Base-by-base conservation (phyloP, 2,888 invertebrate species). In the Aporophyla lueneburgensis region DNA sequence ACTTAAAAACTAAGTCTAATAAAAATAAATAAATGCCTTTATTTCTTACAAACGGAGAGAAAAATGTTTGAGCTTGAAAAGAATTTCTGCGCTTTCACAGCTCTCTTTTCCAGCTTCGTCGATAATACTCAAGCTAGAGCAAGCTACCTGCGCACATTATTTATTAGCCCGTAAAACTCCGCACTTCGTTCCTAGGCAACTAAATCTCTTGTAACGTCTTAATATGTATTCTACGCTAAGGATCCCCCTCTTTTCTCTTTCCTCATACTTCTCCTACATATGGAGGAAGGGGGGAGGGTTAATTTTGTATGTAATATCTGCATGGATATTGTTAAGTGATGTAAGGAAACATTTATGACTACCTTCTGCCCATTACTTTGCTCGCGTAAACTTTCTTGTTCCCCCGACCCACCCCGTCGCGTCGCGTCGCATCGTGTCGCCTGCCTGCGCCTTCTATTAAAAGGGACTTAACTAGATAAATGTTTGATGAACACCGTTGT, bases 131-230 rank as follows among this genome's bases (percentile, higher is more conserved):
- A 40, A 78, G 24, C 63, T 49, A n/a, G 21, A 49, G 46, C 43
- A 33, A 21, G n/a, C 33, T 58, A 56, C 74, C 62, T 46, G 43
- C 14, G 33, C 51, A 49, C 53, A 59, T 51, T 66, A 76, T 80
- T 59, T 74, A 75, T 80, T 54, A 27, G 24, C 21, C 5, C 14
- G n/a, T 80, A 80, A 75, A 76, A 51, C 24, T 63, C 56, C 53
- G 21, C 21, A 19, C 3, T 14, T n/a, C 49, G 71, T 69, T 72
- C 51, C 59, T 71, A 33, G 78, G 72, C 68, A 81, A 78, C 78
- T 82, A 82, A 72, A 69, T 61, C 59, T 66, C 54, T 56, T 53
- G 59, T 51, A 72, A 71, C 68, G 65, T 72, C 51, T 77, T 54
- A 69, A 51, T 63, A 46, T 65, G 33, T 71, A 27, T 63, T 53